Evolutionary conservation across 2,888 invertebrate species (phyloP).

Genomic region (Tribolium freemani): DNA sequence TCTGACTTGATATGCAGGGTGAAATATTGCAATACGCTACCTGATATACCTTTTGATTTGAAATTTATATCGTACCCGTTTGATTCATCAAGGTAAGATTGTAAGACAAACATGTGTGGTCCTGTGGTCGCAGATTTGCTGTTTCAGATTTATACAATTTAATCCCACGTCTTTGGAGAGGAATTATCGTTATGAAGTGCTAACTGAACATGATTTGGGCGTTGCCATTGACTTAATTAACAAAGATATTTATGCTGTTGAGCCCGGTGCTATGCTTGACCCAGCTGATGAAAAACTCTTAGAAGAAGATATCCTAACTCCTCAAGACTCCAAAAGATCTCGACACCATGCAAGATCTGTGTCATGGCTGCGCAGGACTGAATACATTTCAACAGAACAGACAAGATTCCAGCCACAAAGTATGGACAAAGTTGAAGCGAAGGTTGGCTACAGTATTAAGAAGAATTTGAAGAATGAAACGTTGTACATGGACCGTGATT

Average conservation of each 20-base stretch:
- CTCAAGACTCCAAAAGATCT: constrained; percentile 90
- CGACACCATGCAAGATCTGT: constrained; percentile 97
- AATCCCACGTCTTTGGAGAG: constrained; percentile 96
- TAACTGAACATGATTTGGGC: constrained; percentile 98
- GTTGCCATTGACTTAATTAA: constrained; percentile 98
- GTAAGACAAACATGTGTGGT: too few relatives aligned
- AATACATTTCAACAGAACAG: constrained; percentile 99
- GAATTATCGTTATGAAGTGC: constrained; percentile 94
- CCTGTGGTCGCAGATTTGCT: neutral
- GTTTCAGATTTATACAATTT: constrained; percentile 87
- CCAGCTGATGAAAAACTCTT: constrained; percentile 95
- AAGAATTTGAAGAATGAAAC: constrained; percentile 91
- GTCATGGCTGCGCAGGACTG: constrained; percentile 98
- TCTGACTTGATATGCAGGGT: constrained; percentile 94
- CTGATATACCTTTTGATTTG: constrained; percentile 98
- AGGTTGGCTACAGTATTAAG: constrained; percentile 98
- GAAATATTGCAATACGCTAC: constrained; percentile 96
- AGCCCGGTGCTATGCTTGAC: constrained; percentile 83
- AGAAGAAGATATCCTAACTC: constrained; percentile 94
- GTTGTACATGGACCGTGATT: constrained; percentile 94
- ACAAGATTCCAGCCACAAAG: constrained; percentile 97
- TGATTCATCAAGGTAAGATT: constrained; percentile 76
- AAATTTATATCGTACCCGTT: constrained; percentile 99
- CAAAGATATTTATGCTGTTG: constrained; percentile 91
- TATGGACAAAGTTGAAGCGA: constrained; percentile 98